Conservation (phyloP, 2,113 vertebrate species). For the Pachypanchax playfairii region DNA sequence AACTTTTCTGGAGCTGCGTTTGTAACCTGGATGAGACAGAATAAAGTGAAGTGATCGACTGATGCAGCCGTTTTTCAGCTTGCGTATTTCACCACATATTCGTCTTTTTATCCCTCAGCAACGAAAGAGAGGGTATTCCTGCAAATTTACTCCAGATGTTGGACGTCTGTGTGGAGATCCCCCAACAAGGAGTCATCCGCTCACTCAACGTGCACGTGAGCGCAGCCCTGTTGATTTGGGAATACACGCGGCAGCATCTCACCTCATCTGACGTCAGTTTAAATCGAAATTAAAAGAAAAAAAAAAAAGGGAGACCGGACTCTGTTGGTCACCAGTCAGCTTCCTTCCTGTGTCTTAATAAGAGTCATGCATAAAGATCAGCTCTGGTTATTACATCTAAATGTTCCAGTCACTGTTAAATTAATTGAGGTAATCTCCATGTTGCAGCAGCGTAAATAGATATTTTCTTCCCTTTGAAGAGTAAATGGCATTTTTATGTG, state of each 20-base stretch:
- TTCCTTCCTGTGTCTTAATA: slow-evolving; percentile 30
- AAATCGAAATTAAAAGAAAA: slow-evolving; percentile 17
- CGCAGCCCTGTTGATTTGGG: slow-evolving; percentile 95
- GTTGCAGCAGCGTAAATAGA: slow-evolving; percentile 9
- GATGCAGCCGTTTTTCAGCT: no score
- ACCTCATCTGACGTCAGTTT: slow-evolving; percentile 2
- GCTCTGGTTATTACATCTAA: slow-evolving; percentile 31
- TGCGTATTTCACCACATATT: not conserved
- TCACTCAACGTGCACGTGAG: slow-evolving; percentile 97
- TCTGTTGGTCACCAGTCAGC: not conserved
- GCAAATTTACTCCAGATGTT: slow-evolving; percentile 90
- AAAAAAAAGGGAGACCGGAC: not conserved
- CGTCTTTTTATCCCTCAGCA: slow-evolving; percentile 72
- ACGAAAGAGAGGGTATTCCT: slow-evolving; percentile 94
- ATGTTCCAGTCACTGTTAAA: slow-evolving; percentile 34
- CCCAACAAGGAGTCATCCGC: slow-evolving; percentile 91
- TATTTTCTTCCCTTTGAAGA: slow-evolving; percentile 6
- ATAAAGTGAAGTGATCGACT: no score
- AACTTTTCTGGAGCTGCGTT: no score
- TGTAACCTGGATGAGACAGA: no score
- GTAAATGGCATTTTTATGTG: slow-evolving; percentile 19
- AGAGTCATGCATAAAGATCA: slow-evolving; percentile 37
- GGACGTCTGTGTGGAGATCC: slow-evolving; percentile 96
- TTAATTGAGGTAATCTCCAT: slow-evolving; percentile 26
- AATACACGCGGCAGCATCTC: slow-evolving; percentile 91